Percentiles rank a stretch among this genome's conserved stretches.
These are phyloP conservation scores for Tupaia tana DNA, from an alignment of 2,113 vertebrate genomes.

Conservation along the genomic window DNA sequence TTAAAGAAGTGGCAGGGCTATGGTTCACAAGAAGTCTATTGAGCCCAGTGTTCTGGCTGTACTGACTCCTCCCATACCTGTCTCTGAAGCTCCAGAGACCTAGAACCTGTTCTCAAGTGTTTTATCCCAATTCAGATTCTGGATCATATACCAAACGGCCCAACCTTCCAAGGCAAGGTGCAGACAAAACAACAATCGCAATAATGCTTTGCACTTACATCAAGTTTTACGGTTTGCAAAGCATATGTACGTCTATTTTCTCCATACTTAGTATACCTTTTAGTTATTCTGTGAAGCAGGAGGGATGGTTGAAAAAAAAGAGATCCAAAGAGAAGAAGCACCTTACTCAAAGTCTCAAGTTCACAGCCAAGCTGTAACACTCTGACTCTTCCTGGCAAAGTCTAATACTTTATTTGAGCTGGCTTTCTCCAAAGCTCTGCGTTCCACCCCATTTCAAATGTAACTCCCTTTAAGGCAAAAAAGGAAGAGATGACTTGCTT, in stretches of 20 bases:
- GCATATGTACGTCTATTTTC: background rate
- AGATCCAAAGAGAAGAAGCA: background rate
- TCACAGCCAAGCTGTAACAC: background rate
- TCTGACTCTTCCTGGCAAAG: background rate
- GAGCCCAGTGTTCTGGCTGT: background rate
- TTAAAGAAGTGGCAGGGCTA: background rate
- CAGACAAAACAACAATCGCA: background rate
- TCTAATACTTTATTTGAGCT: background rate
- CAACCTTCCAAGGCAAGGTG: background rate
- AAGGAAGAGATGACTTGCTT: conserved; percentile 6
- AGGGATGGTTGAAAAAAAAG: background rate
- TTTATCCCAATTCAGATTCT: background rate
- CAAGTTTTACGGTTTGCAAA: background rate
- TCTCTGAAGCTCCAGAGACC: background rate
- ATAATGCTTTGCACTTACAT: background rate
- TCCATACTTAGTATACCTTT: conserved; percentile 36
- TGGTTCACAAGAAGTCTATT: background rate
- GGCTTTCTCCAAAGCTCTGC: background rate
- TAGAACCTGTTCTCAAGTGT: background rate
- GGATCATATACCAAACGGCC: background rate
- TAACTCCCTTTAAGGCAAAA: conserved; percentile 44
- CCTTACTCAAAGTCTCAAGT: background rate
- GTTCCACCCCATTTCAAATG: background rate
- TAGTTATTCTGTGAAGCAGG: background rate
- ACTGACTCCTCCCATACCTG: background rate